Base-by-base conservation (phyloP, 2,113 vertebrate genomes). In the Nesospiza acunhae region DNA sequence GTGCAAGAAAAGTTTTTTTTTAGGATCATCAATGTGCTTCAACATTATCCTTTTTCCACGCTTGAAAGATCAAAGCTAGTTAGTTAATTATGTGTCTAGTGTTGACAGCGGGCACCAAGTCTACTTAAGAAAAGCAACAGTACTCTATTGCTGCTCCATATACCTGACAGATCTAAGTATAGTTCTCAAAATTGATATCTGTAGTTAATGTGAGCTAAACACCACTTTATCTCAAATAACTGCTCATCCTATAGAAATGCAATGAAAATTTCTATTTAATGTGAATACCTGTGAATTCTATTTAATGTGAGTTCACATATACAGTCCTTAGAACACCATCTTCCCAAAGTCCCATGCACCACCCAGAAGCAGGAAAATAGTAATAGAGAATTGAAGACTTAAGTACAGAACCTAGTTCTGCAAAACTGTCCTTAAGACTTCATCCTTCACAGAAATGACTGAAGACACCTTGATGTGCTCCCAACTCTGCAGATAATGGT, bases 401-500 rank as follows among this genome's bases (percentile, higher is more conserved):
- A 58, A 37, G 5, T 19, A 55, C 26, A 72, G 15, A 75, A 87
- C 12, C 15, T 30, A 60, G 9, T 26, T 59, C 17, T 55, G 52
- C 17, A 76, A 31, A 83, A 59, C 26, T 19, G 13, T 62, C 27
- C 11, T 55, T 30, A 10, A 33, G 7, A 56, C 44, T 75, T 84
- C 30, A 50, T 13, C 55, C 18, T 80, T 73, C 26, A 60, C 15
- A 49, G 37, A 78, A 7, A 6, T 5, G 27, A 41, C 3, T 22
- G 20, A 60, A 53, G 66, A 49, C 10, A 41, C 20, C 9, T 30
- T 9, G 20, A 20, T 49, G 39, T 23, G 24, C 26, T 82, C 59
- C n/a, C 0, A 2, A 6, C 31, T 55, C 35, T 33, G 46, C 31
- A 67, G 7, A 27, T 9, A 27, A 52, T 0, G 6, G 14, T 0